A percentile compares a stretch with the other conserved stretches of the same genome.
These are phyloP conservation scores for Drosophila histrio DNA, from an alignment of 2,888 invertebrate genomes.

Conservation along the genomic window DNA sequence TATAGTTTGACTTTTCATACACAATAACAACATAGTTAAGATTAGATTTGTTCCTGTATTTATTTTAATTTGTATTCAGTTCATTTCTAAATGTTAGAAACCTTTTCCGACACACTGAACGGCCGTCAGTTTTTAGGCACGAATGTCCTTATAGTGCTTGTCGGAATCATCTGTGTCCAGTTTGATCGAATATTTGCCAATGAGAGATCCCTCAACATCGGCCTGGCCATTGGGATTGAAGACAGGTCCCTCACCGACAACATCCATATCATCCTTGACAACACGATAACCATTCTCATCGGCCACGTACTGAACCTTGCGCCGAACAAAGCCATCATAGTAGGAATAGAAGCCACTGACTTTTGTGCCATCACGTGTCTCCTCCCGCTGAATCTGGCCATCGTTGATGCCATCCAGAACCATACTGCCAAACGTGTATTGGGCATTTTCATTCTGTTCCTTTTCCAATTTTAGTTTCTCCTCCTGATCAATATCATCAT, in stretches of 20 bases:
- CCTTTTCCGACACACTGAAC: constrained; percentile 19
- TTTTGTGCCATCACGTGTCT: constrained; percentile 82
- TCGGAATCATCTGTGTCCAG: constrained; percentile 82
- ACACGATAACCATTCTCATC: constrained; percentile 87
- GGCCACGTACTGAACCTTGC: constrained; percentile 86
- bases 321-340: constrained; percentile 86
- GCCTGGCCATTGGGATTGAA: constrained; percentile 85
- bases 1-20: constrained; percentile 36
- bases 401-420: constrained; percentile 85
- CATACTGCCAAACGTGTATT: constrained; percentile 84
- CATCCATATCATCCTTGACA: constrained; percentile 84
- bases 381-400: constrained; percentile 82
- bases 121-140: constrained; percentile 32
- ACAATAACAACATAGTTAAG: constrained; percentile 34
- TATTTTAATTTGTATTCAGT: constrained; percentile 71
- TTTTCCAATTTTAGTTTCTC: constrained; percentile 62
- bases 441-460: constrained; percentile 84
- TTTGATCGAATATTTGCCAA: constrained; percentile 84
- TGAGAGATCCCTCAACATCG: constrained; percentile 84
- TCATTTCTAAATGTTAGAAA: constrained; percentile 83
- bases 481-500: constrained; percentile 39
- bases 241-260: constrained; percentile 85
- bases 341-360: constrained; percentile 86
- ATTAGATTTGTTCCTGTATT: constrained; percentile 15
- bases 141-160: constrained; percentile 79